phyloP scores from a whole-genome alignment of 2,113 vertebrate genomes.

The Phaetusa simplex region DNA sequence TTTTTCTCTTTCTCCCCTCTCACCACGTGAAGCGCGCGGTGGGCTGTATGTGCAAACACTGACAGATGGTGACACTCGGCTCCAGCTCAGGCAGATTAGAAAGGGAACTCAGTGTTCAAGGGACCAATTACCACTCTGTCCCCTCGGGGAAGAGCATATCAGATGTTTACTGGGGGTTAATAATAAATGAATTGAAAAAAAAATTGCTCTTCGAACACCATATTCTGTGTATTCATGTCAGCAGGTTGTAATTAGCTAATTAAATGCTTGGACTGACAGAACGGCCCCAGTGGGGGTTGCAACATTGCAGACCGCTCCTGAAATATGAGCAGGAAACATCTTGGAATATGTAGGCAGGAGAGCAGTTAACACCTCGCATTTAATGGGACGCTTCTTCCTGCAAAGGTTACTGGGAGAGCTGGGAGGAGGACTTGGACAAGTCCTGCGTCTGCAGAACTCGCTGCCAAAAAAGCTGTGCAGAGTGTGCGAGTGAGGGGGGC shows the following conservation, averaged over 20 bases:
- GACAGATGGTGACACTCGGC: slow-evolving; percentile 79
- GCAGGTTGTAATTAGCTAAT: slow-evolving; percentile 80
- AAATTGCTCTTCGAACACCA: slow-evolving; percentile 59
- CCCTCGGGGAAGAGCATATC: slow-evolving; percentile 76
- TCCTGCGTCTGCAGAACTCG: not conserved
- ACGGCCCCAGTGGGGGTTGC: slow-evolving; percentile 60
- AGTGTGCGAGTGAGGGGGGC: fast-evolving
- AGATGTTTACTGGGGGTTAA: slow-evolving; percentile 72
- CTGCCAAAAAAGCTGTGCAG: not conserved
- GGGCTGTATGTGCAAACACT: slow-evolving; percentile 69
- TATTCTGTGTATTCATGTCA: slow-evolving; percentile 70
- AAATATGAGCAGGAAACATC: slow-evolving; percentile 71
- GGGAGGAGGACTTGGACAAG: slow-evolving; percentile 27
- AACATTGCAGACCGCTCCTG: slow-evolving; percentile 42
- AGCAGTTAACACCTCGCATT: slow-evolving; percentile 47
- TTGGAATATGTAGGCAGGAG: slow-evolving; percentile 61
- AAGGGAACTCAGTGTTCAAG: slow-evolving; percentile 72
- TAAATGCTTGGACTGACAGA: slow-evolving; percentile 76
- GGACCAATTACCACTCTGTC: slow-evolving; percentile 76
- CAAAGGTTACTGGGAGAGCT: slow-evolving; percentile 43
- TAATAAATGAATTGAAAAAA: slow-evolving; percentile 75
- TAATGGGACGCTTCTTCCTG: slow-evolving; percentile 54
- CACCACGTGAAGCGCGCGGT: slow-evolving; percentile 26
- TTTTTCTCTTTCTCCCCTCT: slow-evolving; percentile 54
- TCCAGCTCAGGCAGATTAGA: slow-evolving; percentile 70